phyloP scores from a whole-genome alignment of 2,888 invertebrate genomes.

The Blastobasis lacticolella region DNA sequence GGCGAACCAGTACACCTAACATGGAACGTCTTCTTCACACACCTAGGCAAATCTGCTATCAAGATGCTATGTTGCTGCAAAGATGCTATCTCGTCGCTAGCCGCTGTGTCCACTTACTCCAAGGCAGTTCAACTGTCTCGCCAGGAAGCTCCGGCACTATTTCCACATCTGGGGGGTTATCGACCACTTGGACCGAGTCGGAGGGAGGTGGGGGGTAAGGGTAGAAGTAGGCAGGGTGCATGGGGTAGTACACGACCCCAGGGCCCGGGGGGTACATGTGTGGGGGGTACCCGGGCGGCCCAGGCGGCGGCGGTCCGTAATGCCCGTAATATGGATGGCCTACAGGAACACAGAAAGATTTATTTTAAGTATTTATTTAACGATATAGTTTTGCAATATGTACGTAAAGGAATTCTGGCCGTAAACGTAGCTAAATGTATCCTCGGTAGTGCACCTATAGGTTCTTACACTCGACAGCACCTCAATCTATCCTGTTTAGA shows the following conservation, averaged over 20 bases:
- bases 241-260: conserved; percentile 50
- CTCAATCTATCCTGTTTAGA: no score
- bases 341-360: conserved; percentile 28
- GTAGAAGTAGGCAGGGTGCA: conserved; percentile 62
- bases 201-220: conserved; percentile 39
- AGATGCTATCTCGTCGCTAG: conserved; percentile 40
- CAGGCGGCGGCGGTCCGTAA: conserved; percentile 41
- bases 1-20: no score
- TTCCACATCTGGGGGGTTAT: conserved; percentile 34
- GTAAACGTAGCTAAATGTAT: background rate
- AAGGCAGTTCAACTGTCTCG: conserved; percentile 65
- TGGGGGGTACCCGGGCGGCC: conserved; percentile 23
- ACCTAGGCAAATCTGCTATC: no score
- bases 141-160: conserved; percentile 56
- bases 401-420: no score
- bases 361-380: background rate
- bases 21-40: no score
- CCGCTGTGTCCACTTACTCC: conserved; percentile 51
- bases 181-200: conserved; percentile 36
- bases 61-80: conserved; percentile 2
- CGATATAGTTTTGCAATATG: background rate
- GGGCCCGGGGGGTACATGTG: conserved; percentile 31
- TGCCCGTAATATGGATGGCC: conserved; percentile 60
- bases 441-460: background rate
- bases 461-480: no score